Evolutionary conservation across 2,797 vertebrate species (phyloP).

Genomic region (Odontamblyopus lacepedii): DNA sequence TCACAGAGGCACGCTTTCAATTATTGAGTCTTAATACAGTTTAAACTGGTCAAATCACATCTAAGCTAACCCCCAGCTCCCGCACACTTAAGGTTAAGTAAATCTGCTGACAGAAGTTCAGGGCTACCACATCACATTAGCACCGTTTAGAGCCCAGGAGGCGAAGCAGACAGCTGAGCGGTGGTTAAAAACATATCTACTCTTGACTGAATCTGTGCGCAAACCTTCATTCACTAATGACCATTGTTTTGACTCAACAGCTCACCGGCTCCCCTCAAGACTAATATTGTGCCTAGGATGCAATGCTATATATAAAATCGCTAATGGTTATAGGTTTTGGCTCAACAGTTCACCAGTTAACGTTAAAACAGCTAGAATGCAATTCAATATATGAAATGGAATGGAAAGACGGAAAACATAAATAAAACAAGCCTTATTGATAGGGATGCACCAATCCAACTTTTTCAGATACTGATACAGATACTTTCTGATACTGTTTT

Average conservation of each 20-base stretch:
- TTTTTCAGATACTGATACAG: no score
- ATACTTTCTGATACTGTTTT: no score
- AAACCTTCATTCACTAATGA: background rate
- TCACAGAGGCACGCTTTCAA: background rate
- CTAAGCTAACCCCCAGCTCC: background rate
- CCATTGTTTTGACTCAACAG: background rate
- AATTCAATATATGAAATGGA: background rate
- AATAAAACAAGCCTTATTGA: background rate
- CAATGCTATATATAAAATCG: background rate
- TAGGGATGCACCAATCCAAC: no score
- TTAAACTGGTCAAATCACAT: conserved; percentile 5
- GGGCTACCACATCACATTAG: conserved; percentile 3
- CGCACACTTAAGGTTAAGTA: background rate
- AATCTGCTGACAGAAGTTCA: background rate
- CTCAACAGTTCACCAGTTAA: background rate
- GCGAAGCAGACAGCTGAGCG: background rate
- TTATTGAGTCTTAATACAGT: background rate
- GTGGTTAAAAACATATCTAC: background rate
- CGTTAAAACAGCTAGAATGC: conserved; percentile 15
- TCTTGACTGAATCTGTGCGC: background rate
- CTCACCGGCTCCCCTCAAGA: background rate
- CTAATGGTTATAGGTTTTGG: background rate
- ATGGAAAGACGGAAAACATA: background rate
- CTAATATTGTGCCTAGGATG: conserved; percentile 15
- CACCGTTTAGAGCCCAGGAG: background rate